These are phyloP conservation scores for Urosaurus nigricauda DNA, from an alignment of 2,797 vertebrate genomes.

Conservation along the genomic window DNA sequence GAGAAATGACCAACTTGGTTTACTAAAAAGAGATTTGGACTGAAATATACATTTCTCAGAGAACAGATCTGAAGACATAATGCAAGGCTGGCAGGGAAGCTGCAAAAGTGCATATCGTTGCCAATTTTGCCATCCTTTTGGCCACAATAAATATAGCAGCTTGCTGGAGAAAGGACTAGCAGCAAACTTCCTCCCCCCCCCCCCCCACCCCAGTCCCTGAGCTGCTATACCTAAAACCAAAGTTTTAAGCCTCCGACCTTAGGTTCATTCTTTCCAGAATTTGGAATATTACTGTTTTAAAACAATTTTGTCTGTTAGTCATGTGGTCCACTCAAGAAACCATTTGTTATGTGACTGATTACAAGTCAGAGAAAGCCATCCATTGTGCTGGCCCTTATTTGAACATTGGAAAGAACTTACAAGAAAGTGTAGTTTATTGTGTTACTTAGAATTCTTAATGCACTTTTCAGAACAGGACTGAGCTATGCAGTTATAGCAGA, in stretches of 20 bases:
- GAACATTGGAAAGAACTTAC: too few relatives aligned
- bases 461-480: too few relatives aligned
- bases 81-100: conserved; percentile 37
- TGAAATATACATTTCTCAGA: conserved; percentile 47
- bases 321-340: too few relatives aligned
- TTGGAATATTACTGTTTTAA: too few relatives aligned
- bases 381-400: too few relatives aligned
- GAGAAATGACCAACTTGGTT: conserved; percentile 48
- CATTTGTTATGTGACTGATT: too few relatives aligned
- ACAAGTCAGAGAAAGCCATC: too few relatives aligned
- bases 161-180: background rate
- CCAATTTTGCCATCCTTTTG: background rate
- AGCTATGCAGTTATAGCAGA: too few relatives aligned
- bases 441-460: too few relatives aligned
- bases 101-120: background rate
- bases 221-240: background rate
- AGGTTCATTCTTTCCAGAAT: background rate
- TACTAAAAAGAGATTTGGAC: conserved; percentile 57
- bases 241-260: background rate
- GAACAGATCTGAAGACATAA: conserved; percentile 32
- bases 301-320: too few relatives aligned
- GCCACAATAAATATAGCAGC: background rate
- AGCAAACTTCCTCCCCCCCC: background rate
- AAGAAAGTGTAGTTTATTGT: too few relatives aligned
- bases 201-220: background rate